Evolutionary conservation across 2,113 vertebrate genomes (phyloP), one percentile per base, ranked within the genome.

Genomic region (Eupsittula cactorum): DNA sequence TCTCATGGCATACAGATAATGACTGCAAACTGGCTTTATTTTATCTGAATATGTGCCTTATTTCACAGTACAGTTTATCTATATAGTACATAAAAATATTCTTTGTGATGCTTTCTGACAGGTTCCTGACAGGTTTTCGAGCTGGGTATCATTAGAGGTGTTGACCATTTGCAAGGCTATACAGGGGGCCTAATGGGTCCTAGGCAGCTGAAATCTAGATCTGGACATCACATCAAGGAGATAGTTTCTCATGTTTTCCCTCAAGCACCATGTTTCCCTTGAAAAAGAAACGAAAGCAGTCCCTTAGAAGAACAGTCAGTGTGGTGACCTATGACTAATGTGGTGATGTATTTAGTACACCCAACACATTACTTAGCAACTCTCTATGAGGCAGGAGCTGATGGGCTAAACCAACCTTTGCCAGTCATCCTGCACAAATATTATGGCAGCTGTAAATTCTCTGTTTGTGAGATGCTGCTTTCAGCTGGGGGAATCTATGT

Each of bases 211-310:
- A 89, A 88, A 60, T 60, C 29, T 69, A 42, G 52, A 89, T 47
- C 37, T 46, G 59, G 71, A 59, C 35, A 46, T 65, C 19, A 37
- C 0, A 0, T 59, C 41, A 79, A 81, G 33, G 35, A 5, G 3
- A 49, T 25, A 57, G 31, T 31, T 84, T 65, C 67, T 92, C 21
- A 12, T 41, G 29, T 65, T 91, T 85, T 73, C 19, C 52, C 49
- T 74, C 23, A 77, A 85, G 33, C 18, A 82, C 21, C 70, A 74
- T 0, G 2, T 70, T 87, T 20, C 35, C 53, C 50, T 80, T 82
- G 44, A 52, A 88, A 92, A 88, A 41, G 28, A 80, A 80, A 37
- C 6, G 47, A 37, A 82, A 74, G 24, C 4, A 2, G 18, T n/a
- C 6, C 42, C 6, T 70, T 73, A 46, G 31, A 74, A 44, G 46